Conservation (phyloP, 2,888 invertebrate species). For the Nebria brevicollis region DNA sequence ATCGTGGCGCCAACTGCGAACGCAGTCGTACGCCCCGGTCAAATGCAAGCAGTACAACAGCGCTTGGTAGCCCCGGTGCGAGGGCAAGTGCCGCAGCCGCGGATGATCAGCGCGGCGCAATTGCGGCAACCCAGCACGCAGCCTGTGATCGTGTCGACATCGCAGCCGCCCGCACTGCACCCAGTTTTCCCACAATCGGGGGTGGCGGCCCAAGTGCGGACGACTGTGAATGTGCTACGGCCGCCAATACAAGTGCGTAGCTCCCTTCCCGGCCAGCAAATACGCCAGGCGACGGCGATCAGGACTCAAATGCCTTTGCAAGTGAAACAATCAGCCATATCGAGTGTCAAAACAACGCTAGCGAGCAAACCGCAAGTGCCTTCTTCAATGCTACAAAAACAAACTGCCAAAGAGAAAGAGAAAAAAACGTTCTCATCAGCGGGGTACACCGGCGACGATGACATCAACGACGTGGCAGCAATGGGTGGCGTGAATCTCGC, state of each 20-base stretch:
- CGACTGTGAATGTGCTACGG: constrained; percentile 55
- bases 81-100: constrained; percentile 56
- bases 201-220: constrained; percentile 50
- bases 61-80: constrained; percentile 66
- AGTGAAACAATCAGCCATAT: constrained; percentile 58
- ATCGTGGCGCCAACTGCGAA: constrained; percentile 68
- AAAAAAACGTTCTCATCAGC: constrained; percentile 73
- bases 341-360: constrained; percentile 61
- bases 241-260: constrained; percentile 55
- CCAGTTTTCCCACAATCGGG: constrained; percentile 57
- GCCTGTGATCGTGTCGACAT: constrained; percentile 60
- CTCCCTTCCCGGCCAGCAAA: constrained; percentile 50
- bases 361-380: constrained; percentile 68
- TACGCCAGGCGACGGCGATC: constrained; percentile 62
- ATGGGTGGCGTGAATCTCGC: constrained; percentile 99
- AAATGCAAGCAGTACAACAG: constrained; percentile 64
- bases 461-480: constrained; percentile 98
- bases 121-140: constrained; percentile 57
- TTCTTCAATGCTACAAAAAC: constrained; percentile 64
- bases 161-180: constrained; percentile 63
- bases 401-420: constrained; percentile 80
- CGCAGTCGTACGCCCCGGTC: constrained; percentile 65
- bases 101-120: constrained; percentile 58
- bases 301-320: constrained; percentile 58
- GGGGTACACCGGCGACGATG: constrained; percentile 79